Evolutionary conservation across 2,888 invertebrate genomes (phyloP).

Genomic region (Acrocyrtus sp.): DNA sequence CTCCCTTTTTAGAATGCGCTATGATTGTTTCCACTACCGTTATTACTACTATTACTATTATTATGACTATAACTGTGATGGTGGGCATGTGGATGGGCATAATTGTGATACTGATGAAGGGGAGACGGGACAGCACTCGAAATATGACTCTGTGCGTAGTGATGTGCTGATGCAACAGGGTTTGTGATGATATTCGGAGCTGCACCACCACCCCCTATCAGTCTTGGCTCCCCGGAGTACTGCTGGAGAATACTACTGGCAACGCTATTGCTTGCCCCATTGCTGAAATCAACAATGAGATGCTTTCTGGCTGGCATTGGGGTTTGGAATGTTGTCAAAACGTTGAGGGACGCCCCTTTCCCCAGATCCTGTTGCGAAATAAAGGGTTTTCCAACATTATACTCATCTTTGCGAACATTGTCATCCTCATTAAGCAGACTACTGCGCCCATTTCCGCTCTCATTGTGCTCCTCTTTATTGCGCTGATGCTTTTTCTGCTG

Average conservation of each 20-base stretch:
- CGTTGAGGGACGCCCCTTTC: constrained; percentile 60
- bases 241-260: constrained; percentile 60
- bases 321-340: constrained; percentile 63
- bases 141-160: constrained; percentile 13
- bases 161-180: constrained; percentile 48
- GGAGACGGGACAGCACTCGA: constrained; percentile 40
- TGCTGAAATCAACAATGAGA: constrained; percentile 60
- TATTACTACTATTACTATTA: constrained; percentile 23
- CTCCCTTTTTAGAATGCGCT: constrained; percentile 52
- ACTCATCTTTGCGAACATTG: constrained; percentile 35
- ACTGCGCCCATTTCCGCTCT: not conserved
- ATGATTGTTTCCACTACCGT: constrained; percentile 50
- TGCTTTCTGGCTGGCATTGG: constrained; percentile 60
- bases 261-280: constrained; percentile 57
- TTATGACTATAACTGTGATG: constrained; percentile 39
- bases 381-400: constrained; percentile 41
- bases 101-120: constrained; percentile 33
- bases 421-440: not conserved
- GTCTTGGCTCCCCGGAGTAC: constrained; percentile 60
- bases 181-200: constrained; percentile 44
- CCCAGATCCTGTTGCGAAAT: constrained; percentile 54
- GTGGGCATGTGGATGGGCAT: constrained; percentile 43
- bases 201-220: constrained; percentile 43
- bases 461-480: constrained; percentile 18
- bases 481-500: constrained; percentile 34